Conservation (phyloP, 2,113 vertebrate genomes). For the Oncorhynchus mykiss region DNA sequence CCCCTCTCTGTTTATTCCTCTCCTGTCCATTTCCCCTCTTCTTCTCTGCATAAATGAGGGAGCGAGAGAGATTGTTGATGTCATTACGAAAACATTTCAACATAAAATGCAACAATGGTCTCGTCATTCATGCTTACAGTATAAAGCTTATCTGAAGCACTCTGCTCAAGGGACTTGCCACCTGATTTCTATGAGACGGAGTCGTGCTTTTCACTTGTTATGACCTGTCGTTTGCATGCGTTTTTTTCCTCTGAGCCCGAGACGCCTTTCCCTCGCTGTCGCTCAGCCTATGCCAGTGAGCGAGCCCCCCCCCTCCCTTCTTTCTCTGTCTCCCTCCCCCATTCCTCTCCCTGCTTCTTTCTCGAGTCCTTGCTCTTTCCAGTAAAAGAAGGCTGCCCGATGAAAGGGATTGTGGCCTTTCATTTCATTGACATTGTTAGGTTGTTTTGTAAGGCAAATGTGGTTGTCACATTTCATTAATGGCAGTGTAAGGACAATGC, state of each 20-base stretch:
- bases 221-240: constrained; percentile 32
- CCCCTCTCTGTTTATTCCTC: neutral
- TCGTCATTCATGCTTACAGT: no score
- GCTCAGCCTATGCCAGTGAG: neutral
- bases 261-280: constrained; percentile 9
- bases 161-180: constrained; percentile 14
- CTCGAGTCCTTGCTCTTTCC: neutral
- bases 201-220: constrained; percentile 22
- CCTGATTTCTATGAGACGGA: constrained; percentile 23
- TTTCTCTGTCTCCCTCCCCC: neutral
- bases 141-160: no score
- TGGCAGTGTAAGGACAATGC: neutral
- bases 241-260: constrained; percentile 11
- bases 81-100: no score
- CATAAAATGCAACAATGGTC: no score
- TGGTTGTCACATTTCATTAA: constrained; percentile 3
- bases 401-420: neutral
- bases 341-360: neutral
- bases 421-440: neutral
- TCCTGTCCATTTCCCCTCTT: neutral
- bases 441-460: constrained; percentile 1
- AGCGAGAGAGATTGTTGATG: neutral
- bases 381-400: neutral
- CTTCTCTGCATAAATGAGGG: neutral
- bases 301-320: neutral